Conservation (phyloP, 2,888 invertebrate genomes). For the Drosophila yooni region DNA sequence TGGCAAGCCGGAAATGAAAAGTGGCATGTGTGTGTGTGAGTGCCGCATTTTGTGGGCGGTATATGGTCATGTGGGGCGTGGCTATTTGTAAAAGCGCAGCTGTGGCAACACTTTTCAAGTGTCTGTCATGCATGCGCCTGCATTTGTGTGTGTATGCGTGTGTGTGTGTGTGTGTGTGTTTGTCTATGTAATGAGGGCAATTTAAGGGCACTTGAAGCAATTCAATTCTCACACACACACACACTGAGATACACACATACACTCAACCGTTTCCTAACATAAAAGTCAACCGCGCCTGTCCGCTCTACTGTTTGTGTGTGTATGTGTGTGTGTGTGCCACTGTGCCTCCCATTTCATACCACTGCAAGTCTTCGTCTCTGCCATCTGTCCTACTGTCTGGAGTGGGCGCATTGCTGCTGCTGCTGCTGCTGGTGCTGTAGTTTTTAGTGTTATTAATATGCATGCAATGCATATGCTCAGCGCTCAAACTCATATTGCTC, state of each 20-base stretch:
- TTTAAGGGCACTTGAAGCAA: slow-evolving; percentile 77
- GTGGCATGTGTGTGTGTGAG: slow-evolving; percentile 59
- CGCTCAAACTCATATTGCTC: slow-evolving; percentile 16
- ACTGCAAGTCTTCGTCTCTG: slow-evolving; percentile 13
- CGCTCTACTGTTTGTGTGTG: slow-evolving; percentile 20
- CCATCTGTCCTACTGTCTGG: slow-evolving; percentile 27
- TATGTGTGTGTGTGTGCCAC: slow-evolving; percentile 1
- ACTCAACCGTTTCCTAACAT: slow-evolving; percentile 37
- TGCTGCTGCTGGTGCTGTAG: slow-evolving; percentile 38
- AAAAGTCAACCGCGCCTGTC: slow-evolving; percentile 38
- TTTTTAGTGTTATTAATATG: slow-evolving; percentile 78
- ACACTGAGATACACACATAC: slow-evolving; percentile 60
- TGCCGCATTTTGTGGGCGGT: slow-evolving; percentile 29
- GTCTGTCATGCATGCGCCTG: slow-evolving; percentile 32
- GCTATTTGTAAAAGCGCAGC: slow-evolving; percentile 72
- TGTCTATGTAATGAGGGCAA: slow-evolving; percentile 79
- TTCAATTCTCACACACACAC: slow-evolving; percentile 72
- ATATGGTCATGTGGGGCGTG: slow-evolving; percentile 54
- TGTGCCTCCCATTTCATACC: slow-evolving; percentile 3
- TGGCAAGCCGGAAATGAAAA: slow-evolving; percentile 71
- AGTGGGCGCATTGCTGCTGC: slow-evolving; percentile 27
- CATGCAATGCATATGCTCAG: slow-evolving; percentile 69
- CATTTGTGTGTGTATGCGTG: slow-evolving; percentile 22
- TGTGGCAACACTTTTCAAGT: slow-evolving; percentile 73
- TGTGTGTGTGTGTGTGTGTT: slow-evolving; percentile 50